Base-by-base conservation (phyloP, 2,797 vertebrate species). In the Melanotaenia trifasciata region DNA sequence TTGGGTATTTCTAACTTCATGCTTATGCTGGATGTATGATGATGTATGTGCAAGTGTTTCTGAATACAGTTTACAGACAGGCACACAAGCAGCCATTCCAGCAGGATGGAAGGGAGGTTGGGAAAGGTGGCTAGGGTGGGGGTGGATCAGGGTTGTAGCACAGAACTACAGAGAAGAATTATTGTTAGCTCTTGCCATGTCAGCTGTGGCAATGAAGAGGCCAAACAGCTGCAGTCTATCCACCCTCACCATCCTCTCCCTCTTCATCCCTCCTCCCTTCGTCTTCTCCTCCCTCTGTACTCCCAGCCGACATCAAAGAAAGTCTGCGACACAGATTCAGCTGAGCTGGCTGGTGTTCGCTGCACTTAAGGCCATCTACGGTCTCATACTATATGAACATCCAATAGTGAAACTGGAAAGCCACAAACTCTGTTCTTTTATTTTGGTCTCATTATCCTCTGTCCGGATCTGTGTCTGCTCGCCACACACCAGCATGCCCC, bases 171-270 rank as follows among this genome's bases (percentile, higher is more conserved):
- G 79, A 89, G 86, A 72, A 81, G 72, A 89, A 84, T 89, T 81
- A 83, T 78, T 76, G 79, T 84, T 87, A 88, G 86, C 87, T 80
- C 79, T 72, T 11, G 18, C 79, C 32, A n/a, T 89, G 86, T 89
- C 85, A 90, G 87, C 90, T 91, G 88, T 87, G 89, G 84, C 89
- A 84, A 78, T 79, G 78, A 76, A 80, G 87, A 80, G 85, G 89
- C 90, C 85, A 84, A 92, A 89, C 91, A 93, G 90, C 90, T 92
- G 92, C 81, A 62, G 73, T 81, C 76, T 87, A 50, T 80, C 85
- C 72, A 60, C 73, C 72, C 64, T 76, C 64, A 10, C 79, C 73
- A 30, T 56, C 63, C 60, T 70, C 79, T 58, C 40, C 68, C 47
- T 56, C 76, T 64, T 47, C 66, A 45, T 53, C 70, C 69, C 36